phyloP scores from a whole-genome alignment of 2,113 vertebrate species.

The Cyanoramphus novaezelandiae region DNA sequence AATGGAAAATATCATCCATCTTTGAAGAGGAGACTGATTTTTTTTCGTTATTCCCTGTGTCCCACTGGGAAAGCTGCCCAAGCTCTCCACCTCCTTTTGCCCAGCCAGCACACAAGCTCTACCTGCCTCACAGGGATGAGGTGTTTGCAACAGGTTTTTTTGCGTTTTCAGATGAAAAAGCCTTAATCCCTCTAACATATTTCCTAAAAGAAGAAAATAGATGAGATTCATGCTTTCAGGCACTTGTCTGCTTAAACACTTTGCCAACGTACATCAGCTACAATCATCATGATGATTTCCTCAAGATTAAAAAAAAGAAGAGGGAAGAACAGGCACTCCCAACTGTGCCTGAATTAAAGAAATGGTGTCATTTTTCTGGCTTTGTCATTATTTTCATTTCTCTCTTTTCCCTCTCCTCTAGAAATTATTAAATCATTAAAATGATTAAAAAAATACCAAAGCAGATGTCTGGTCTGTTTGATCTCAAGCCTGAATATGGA shows the following conservation, averaged over 20 bases:
- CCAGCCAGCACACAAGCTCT: not conserved
- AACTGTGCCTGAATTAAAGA: slow-evolving; percentile 1
- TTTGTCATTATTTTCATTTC: slow-evolving; percentile 64
- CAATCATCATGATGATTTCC: not conserved
- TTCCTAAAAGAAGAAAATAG: slow-evolving; percentile 11
- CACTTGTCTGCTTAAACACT: not conserved
- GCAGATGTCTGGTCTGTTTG: slow-evolving; percentile 76
- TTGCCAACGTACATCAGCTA: not conserved
- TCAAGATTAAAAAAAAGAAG: not conserved
- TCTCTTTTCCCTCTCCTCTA: slow-evolving; percentile 1
- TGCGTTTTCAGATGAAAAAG: not conserved
- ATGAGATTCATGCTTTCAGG: slow-evolving; percentile 2
- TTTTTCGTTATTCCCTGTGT: not conserved
- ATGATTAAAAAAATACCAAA: slow-evolving; percentile 45
- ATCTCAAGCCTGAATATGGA: slow-evolving; percentile 71
- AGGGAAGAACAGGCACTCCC: not conserved
- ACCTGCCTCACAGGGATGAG: not conserved
- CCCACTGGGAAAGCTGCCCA: not conserved
- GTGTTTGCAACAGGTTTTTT: not conserved
- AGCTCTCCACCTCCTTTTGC: not conserved
- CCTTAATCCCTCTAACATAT: not conserved
- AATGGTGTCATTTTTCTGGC: slow-evolving; percentile 45
- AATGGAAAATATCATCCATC: not conserved
- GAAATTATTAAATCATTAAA: slow-evolving; percentile 64
- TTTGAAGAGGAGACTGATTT: not conserved